Conservation (phyloP, 2,113 vertebrate genomes). For the Psilopogon haemacephalus region DNA sequence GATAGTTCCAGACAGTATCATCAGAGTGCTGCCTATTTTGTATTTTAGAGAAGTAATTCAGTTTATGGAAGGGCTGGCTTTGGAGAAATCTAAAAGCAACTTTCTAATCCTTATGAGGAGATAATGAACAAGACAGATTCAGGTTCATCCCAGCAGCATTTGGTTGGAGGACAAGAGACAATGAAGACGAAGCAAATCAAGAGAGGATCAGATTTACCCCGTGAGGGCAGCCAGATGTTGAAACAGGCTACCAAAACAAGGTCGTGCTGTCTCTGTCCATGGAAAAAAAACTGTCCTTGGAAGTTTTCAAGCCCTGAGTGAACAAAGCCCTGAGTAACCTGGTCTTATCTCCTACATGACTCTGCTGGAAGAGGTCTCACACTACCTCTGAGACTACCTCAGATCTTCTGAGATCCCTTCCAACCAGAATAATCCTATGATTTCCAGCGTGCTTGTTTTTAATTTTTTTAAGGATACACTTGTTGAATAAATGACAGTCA, state of each 20-base stretch:
- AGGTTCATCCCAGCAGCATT: not conserved
- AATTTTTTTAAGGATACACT: not conserved
- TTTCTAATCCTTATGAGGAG: not conserved
- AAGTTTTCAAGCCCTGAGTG: not conserved
- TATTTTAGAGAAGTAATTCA: not conserved
- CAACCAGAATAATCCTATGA: not conserved
- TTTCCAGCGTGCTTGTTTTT: not conserved
- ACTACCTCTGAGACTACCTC: no score
- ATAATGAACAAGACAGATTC: not conserved
- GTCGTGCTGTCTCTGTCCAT: not conserved
- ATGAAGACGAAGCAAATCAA: not conserved
- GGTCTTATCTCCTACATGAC: not conserved
- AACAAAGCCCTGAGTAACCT: not conserved
- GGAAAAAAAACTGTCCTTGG: not conserved
- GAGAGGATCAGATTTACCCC: not conserved
- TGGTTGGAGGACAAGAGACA: not conserved
- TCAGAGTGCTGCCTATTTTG: not conserved
- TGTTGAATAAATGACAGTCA: not conserved
- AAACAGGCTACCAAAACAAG: not conserved
- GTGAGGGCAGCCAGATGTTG: not conserved
- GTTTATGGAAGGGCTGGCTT: not conserved
- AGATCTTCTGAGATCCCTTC: not conserved
- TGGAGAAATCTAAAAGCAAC: not conserved
- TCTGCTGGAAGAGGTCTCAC: not conserved
- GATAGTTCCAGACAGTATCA: not conserved